Base-by-base conservation (phyloP, 2,888 invertebrate species). In the Chironomus tentans region DNA sequence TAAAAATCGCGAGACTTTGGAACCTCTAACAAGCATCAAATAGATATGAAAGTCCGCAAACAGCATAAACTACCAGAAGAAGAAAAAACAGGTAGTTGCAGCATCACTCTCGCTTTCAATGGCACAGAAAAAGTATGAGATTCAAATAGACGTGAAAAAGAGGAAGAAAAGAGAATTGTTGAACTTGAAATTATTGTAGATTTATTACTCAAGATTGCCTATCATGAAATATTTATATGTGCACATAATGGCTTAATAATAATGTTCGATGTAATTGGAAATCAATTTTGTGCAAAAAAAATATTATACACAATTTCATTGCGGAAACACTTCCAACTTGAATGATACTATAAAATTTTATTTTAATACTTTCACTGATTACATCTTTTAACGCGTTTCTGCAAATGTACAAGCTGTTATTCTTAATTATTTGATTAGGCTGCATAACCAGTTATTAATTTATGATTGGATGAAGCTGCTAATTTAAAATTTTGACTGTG, bases 1-100 rank as follows among this genome's bases (percentile, higher is more conserved):
- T 38, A 38, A 38, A 38, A 38, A 38, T 10, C 10, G 7, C 38
- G 38, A 38, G 38, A 38, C 38, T 4, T 38, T 38, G 38, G 38
- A 38, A 38, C 38, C 38, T 38, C 38, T 38, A 38, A 38, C 38
- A 38, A 38, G 38, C 10, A 38, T 38, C 74, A 74, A 74, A 68
- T 74, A 74, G 65, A 74, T 68, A 68, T 74, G 74, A 74, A 73
- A 74, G 74, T 74, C 48, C n/a, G 38, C 68, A 38, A 10, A 74
- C 21, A 48, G 24, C 24, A 22, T n/a, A 24, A 28, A 68, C 15
- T 7, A 68, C 15, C 4, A 13, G 18, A 15, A 13, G 15, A 68
- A 15, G 18, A 18, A 18, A 56, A 56, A 7, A 18, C 56, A 56
- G 56, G 56, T 56, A 48, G 62, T 47, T 47, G 68, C 68, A 46